Conservation (phyloP, 1,140 invertebrate species). For the Scaptomyza montana region DNA sequence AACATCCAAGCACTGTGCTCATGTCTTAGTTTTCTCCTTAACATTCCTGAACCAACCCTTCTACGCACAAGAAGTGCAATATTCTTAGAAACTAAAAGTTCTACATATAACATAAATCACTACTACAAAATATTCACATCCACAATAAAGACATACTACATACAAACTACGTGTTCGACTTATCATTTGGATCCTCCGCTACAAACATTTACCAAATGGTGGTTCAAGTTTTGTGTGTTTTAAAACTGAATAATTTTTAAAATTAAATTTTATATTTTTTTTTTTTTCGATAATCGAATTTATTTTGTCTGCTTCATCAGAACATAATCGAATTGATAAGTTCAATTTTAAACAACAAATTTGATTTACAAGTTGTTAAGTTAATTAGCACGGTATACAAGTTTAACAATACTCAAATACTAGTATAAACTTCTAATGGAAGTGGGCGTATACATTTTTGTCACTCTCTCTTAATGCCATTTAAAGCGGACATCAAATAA, state of each 20-base stretch:
- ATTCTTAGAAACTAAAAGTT: too few species aligned
- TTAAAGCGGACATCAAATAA: conserved; percentile 51
- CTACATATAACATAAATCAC: too few species aligned
- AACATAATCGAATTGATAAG: conserved; percentile 17
- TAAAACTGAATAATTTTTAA: conserved; percentile 48
- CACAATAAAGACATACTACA: too few species aligned
- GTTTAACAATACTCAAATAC: neutral
- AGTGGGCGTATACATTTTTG: neutral
- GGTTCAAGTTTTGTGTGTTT: neutral
- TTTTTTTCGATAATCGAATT: neutral
- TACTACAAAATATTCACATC: too few species aligned
- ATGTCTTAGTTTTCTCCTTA: too few species aligned
- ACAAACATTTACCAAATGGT: too few species aligned
- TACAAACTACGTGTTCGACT: too few species aligned
- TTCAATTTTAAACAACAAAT: conserved; percentile 14
- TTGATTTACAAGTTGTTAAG: neutral
- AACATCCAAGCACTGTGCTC: too few species aligned
- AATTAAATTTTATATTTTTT: conserved; percentile 18
- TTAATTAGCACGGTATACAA: conserved; percentile 10
- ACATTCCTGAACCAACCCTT: too few species aligned
- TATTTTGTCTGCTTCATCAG: neutral
- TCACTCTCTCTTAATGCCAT: conserved; percentile 19
- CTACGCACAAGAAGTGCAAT: too few species aligned
- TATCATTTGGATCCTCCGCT: too few species aligned
- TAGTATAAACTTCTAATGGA: neutral